Evolutionary conservation across 2,888 invertebrate species (phyloP), one percentile per base, ranked within the genome.

Genomic region (Ectemnius cavifrons): DNA sequence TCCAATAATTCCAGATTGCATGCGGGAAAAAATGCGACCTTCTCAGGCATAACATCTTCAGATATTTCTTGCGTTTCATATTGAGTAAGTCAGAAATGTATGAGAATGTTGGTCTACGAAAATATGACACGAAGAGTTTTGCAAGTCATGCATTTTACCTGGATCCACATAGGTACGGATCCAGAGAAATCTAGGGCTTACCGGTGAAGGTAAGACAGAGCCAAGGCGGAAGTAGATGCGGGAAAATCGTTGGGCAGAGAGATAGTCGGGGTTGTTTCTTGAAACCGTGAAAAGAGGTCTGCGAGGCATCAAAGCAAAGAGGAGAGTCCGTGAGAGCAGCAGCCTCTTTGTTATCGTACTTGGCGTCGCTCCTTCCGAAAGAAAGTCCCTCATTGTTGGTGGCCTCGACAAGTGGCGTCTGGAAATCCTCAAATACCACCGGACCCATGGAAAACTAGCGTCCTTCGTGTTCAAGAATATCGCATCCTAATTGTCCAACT

Each of bases 371-470:
- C 77, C 69, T 67, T 58, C 45, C 47, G 47, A 59, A 76, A 71
- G 79, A 74, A 76, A 64, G 73, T 75, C 58, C 69, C 16, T 66
- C 73, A 77, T 82, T 82, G 83, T 78, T 63, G 71, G 16, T 62
- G 56, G 60, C 2, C 20, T 20, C 47, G 18, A 65, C 67, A 74
- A 83, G 77, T 76, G 73, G 77, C 63, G 81, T 81, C 82, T 83
- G 79, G 81, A 76, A 75, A 75, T 78, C 37, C 63, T 83, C 77
- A 81, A 75, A 77, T 46, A 65, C 37, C 46, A 46, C 62, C 71
- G 59, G 71, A 46, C 37, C 60, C 49, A 60, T 56, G 70, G 60
- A 75, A 78, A 73, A 60, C 63, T 23, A 67, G 60, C n/a, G 71
- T 37, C 62, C 71, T 78, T 65, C 73, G 71, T 75, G 71, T 63